phyloP scores from a whole-genome alignment of 2,113 vertebrate species.

The Bubalus kerabau region DNA sequence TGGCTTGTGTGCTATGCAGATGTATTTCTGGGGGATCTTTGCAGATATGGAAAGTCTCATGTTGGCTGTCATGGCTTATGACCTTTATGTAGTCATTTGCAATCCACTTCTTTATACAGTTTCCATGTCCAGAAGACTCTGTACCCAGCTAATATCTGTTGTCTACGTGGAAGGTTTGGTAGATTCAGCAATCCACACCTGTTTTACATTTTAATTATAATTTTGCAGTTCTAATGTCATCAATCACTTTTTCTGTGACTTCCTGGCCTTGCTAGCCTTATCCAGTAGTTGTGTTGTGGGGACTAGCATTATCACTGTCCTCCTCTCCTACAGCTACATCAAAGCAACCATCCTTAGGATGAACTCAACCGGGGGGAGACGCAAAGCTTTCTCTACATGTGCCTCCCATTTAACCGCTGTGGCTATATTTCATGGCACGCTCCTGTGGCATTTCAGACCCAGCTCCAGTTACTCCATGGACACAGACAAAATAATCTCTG shows the following conservation, averaged over 20 bases:
- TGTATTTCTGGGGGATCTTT: constrained; percentile 56
- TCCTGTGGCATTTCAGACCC: constrained; percentile 59
- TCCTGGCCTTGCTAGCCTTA: constrained; percentile 29
- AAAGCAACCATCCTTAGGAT: constrained; percentile 48
- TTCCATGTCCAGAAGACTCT: neutral
- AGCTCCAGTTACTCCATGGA: constrained; percentile 40
- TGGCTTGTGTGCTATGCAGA: constrained; percentile 46
- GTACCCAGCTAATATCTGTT: neutral
- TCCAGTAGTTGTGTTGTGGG: constrained; percentile 24
- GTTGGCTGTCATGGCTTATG: constrained; percentile 66
- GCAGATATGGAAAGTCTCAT: constrained; percentile 52
- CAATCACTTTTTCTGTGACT: constrained; percentile 66
- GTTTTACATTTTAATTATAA: constrained; percentile 7
- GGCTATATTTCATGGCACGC: constrained; percentile 53
- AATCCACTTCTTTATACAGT: constrained; percentile 61
- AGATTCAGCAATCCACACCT: constrained; percentile 18
- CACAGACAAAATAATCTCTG: constrained; percentile 48
- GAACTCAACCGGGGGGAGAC: constrained; percentile 32
- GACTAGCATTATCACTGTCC: constrained; percentile 37
- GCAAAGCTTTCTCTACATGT: constrained; percentile 57
- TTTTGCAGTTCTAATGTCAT: constrained; percentile 50
- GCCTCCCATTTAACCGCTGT: constrained; percentile 55
- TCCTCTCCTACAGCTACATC: constrained; percentile 60
- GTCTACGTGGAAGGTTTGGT: neutral
- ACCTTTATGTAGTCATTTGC: constrained; percentile 60